phyloP scores from a whole-genome alignment of 2,888 invertebrate species.

The Melikaiella ostensackeni region DNA sequence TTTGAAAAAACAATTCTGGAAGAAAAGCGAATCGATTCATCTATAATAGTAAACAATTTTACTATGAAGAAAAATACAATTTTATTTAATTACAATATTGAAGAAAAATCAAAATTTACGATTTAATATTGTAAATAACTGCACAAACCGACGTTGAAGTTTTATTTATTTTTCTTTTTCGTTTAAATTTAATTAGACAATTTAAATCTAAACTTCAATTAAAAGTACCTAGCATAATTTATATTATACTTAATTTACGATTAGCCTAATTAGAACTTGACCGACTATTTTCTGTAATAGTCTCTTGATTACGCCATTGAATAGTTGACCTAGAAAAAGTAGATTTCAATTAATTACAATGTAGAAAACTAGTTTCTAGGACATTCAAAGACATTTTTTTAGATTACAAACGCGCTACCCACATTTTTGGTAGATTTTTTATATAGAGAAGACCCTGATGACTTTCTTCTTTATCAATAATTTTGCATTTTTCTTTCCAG shows the following conservation, averaged over 20 bases:
- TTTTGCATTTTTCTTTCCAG: slow-evolving; percentile 68
- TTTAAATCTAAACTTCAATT: no score
- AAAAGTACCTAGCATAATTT: no score
- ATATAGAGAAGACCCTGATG: slow-evolving; percentile 60
- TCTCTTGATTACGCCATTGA: background rate
- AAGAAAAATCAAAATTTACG: no score
- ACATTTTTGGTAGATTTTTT: slow-evolving; percentile 71
- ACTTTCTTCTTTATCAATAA: slow-evolving; percentile 40
- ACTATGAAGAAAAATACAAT: no score
- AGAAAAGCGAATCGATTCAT: no score
- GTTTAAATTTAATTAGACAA: no score
- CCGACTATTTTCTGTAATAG: background rate
- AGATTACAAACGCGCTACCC: slow-evolving; percentile 43
- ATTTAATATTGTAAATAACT: no score
- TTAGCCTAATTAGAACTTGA: background rate
- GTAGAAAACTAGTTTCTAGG: background rate
- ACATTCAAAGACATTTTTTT: background rate
- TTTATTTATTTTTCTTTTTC: no score
- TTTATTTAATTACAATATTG: no score
- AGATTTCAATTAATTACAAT: background rate
- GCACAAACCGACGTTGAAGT: no score
- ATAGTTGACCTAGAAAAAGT: background rate
- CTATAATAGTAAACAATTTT: no score
- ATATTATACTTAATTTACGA: slow-evolving; percentile 18
- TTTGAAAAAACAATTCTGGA: no score